Evolutionary conservation across 1,140 invertebrate genomes (phyloP), one percentile per base, ranked within the genome.

Genomic region (Drosophila pseudoananassae): DNA sequence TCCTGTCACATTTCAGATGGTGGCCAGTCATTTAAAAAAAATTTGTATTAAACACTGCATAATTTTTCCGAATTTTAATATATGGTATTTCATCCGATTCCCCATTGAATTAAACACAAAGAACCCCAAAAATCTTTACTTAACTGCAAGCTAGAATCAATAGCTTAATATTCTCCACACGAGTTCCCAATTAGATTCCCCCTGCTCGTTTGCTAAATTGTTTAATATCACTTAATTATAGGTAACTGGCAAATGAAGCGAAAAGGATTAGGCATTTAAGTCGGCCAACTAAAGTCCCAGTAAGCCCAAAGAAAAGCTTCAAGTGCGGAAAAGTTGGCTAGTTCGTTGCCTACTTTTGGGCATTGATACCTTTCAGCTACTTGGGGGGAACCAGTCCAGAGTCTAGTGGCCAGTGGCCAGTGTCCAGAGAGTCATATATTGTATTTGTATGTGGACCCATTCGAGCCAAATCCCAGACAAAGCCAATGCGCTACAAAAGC

Each of bases 231-330:
- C 61, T 82, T 78, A 80, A 74, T 84, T 81, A 84, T 55, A 72
- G 46, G 20, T n/a, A 46, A 25, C 31, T 36, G 47, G 31, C 53
- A 49, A 57, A 51, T 43, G 45, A 74, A 79, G 56, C 57, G 60
- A 59, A 73, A 75, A 78, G 83, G 84, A 87, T 85, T 85, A 84
- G 76, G 47, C 65, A 79, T 76, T 83, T 83, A 81, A 76, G 63
- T 74, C 40, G 73, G 60, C 72, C 52, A 66, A 71, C 31, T 40
- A 47, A 47, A 74, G 49, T 52, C 38, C 53, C 29, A 61, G 58
- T 38, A 9, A 40, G 27, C 23, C 27, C 25, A 38, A n/a, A 33
- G 31, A 33, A 23, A 25, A 51, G 68, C 54, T 53, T 27, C 57
- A 29, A 54, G 53, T 47, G 64, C 54, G 63, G 17, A 50, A 74